Base-by-base conservation (phyloP, 1,140 invertebrate species). In the Spodoptera frugiperda region DNA sequence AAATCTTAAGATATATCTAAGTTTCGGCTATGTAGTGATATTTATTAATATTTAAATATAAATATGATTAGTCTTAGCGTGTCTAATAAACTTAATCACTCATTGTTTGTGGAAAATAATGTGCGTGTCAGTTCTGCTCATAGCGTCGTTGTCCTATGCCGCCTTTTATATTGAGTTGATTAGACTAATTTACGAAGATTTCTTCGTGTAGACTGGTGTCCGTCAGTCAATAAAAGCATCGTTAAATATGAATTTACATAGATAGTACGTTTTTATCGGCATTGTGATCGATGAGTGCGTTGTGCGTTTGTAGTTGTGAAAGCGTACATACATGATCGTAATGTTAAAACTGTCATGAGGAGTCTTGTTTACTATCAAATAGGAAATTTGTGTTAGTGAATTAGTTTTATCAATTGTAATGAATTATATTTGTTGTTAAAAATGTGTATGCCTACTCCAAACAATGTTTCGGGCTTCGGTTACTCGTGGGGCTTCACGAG, bases 401-500 rank as follows among this genome's bases (percentile, higher is more conserved):
- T 88, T 92, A 88, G 84, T 85, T 87, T 89, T 87, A 84, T 80
- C 79, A 71, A 86, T 82, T 63, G 81, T 89, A 82, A 80, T 76
- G 63, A 76, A 77, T 78, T 79, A 25, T 84, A 82, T 80, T 85
- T 75, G 21, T 78, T 83, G 61, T 53, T 77, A 81, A 94, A 93
- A 88, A 94, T 94, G 94, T 94, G 94, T 92, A 94, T 94, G 94
- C 94, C 94, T 74, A 94, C 93, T 63, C 94, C 94, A 75, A 94
- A 87, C 63, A 94, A 94, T 89, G 94, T 94, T 55, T 91, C 94
- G 79, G 92, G 93, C 67, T 94, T 94, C 81, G 94, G 92, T 46
- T 94, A 94, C 82, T 93, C 93, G 68, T 94, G 94, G 94, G 94
- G 94, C 63, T 94, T 94, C 77, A 91, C 93, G 10, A 92, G 91